Evolutionary conservation across 2,113 vertebrate genomes (phyloP), one percentile per base, ranked within the genome.

Genomic region (Alethe castanea): DNA sequence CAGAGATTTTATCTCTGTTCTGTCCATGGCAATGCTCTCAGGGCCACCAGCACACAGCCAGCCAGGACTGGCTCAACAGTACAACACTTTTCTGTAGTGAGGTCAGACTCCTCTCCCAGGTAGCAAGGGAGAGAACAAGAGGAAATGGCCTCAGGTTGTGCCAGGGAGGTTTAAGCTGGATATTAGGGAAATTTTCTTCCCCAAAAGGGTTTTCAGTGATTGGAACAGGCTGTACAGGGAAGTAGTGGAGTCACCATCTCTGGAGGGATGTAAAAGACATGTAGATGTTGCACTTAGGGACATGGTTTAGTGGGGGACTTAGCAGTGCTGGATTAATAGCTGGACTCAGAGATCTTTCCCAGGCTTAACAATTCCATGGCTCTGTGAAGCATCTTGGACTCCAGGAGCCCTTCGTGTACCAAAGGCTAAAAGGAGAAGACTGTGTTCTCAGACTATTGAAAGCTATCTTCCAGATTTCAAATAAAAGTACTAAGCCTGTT

Each of bases 41-140:
- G 18, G 33, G 62, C 40, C 36, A 29, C 13, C 52, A 29, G 60
- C 23, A 2, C 0, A 0, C 71, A 86, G 50, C 61, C 8, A 18
- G 17, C 20, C 40, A 35, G 40, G 29, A n/a, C 65, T 54, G 19
- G 53, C 44, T 56, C 57, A 44, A 59, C 38, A 52, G 4, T 16
- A 8, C 14, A 1, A 3, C 2, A 4, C 29, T 20, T 29, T 31
- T 35, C 47, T 62, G 25, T 1, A 33, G 18, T 0, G 1, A 50
- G 64, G 22, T 77, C 56, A 56, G 10, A 19, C 56, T 77, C 26
- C 42, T 48, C 35, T 70, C 26, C 18, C 26, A 28, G 35, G 31
- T 77, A 48, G 42, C 12, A 35, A 29, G 20, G 5, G 24, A 60
- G 4, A 35, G 47, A n/a, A 54, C 11, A 17, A 76, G 40, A 40